Evolutionary conservation across 2,888 invertebrate species (phyloP), one percentile per base, ranked within the genome.

Genomic region (Chrysodeixis includens): DNA sequence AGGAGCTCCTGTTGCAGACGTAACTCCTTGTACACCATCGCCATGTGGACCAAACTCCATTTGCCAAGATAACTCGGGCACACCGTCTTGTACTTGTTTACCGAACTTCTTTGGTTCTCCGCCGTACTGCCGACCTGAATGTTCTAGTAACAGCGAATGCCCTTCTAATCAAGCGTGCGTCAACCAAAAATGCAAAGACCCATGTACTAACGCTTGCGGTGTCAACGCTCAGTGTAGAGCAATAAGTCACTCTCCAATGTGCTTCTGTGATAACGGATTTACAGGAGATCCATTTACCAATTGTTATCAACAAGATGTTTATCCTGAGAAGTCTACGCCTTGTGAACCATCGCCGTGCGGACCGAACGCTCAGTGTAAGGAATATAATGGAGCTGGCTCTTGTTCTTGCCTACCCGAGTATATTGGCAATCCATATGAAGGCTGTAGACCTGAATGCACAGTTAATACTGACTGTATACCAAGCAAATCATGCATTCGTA

Each of bases 351-450:
- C 96, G 53, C 96, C 96, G 1, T 96, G 96, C 81, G 96, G 97
- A 55, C 83, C 96, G 5, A 97, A 97, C 85, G 96, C 97, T 1
- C 87, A 95, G 65, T 97, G 97, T 78, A 95, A 94, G 81, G 96
- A 96, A 86, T 94, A 95, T 77, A 95, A 96, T 74, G 90, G 89
- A 35, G 96, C 95, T 40, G 96, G 96, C 75, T 95, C 97, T 6
- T 98, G 98, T 85, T 95, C 95, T 77, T 98, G 98, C 87, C 86
- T 97, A 32, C 95, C 96, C 5, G 97, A 97, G 69, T 97, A 97
- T 83, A 96, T 96, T 74, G 98, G 98, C 77, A 97, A 98, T 89
- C 97, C 98, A 22, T 97, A 97, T 78, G 97, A 97, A 91, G 97
- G 97, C 35, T 97, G 97, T 86, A 95, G 97, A 65, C 97, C 97